Base-by-base conservation (phyloP, 2,797 vertebrate species). In the Eurystomus glaucurus region DNA sequence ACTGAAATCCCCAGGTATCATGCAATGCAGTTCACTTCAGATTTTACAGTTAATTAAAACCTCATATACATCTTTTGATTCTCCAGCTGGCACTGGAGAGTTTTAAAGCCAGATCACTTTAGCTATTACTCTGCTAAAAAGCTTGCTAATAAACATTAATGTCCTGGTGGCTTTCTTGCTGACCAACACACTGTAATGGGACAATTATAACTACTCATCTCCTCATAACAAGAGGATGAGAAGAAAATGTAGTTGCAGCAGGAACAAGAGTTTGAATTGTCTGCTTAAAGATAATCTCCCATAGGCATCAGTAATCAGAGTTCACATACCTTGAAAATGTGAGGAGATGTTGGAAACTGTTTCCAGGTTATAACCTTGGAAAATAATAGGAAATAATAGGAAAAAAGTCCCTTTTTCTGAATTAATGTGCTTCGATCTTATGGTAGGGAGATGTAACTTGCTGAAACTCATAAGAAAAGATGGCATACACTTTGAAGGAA, bases 1-100 rank as follows among this genome's bases (percentile, higher is more conserved):
- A 97, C 97, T 97, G 97, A 98, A 98, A 98, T 98, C 98, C 97
- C 97, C 92, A 98, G 98, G 98, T 98, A 98, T 95, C 68, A 1
- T 58, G 70, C 96, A 81, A 76, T 92, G 87, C 64, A 96, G 96
- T 95, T 98, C 97, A 95, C 96, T 98, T 95, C 94, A 55, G 83
- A 92, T 93, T 98, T 98, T 97, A 97, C 90, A 98, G 97, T 98
- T 98, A 98, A 98, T 98, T 98, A 98, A 98, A 98, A 94, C 70
- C 94, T 97, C 84, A 87, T 78, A 93, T 91, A 91, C 78, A 92
- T 97, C 97, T 98, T 97, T 92, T 95, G 90, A 96, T 98, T 94
- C 95, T 97, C 93, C 96, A 97, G 96, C 97, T 98, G 97, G 85
- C 84, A 97, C 90, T 96, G 83, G 51, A 96, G 80, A 90, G 31